phyloP scores from a whole-genome alignment of 2,113 vertebrate genomes.

The Amphiprion ocellaris region DNA sequence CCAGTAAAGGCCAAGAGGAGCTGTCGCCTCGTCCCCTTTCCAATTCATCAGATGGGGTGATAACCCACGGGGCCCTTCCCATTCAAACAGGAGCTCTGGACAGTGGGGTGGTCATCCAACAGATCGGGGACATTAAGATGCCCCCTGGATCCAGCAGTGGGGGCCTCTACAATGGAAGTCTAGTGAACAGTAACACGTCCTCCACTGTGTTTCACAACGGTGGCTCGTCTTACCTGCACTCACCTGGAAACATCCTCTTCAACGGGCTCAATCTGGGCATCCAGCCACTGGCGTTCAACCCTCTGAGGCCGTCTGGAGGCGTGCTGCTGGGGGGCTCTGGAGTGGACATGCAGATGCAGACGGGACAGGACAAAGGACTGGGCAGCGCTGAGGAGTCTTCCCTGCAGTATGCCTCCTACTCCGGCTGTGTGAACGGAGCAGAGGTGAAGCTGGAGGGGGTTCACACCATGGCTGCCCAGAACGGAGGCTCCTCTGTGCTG shows the following conservation, averaged over 20 bases:
- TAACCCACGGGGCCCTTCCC: slow-evolving; percentile 86
- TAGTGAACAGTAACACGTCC: slow-evolving; percentile 90
- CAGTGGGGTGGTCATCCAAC: slow-evolving; percentile 94
- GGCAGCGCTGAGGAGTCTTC: slow-evolving; percentile 84
- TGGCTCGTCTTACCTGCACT: slow-evolving; percentile 93
- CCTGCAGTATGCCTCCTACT: slow-evolving; percentile 88
- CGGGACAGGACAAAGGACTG: slow-evolving; percentile 89
- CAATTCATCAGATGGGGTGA: slow-evolving; percentile 88
- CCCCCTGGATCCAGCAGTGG: slow-evolving; percentile 87
- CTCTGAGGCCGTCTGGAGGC: slow-evolving; percentile 87
- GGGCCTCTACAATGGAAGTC: slow-evolving; percentile 92
- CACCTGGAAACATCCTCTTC: slow-evolving; percentile 94
- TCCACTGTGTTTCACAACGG: slow-evolving; percentile 94
- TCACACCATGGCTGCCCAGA: slow-evolving; percentile 89
- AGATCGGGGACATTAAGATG: slow-evolving; percentile 96
- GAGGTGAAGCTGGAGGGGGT: slow-evolving; percentile 93
- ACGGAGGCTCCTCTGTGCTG: slow-evolving; percentile 90
- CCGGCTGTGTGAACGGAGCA: slow-evolving; percentile 87
- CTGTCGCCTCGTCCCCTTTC: slow-evolving; percentile 94
- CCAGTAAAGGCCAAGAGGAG: slow-evolving; percentile 97
- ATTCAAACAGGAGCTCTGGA: slow-evolving; percentile 88
- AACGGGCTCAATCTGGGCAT: slow-evolving; percentile 94
- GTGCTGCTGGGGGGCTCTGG: slow-evolving; percentile 88
- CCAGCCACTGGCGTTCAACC: slow-evolving; percentile 90
- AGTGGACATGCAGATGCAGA: slow-evolving; percentile 88